Base-by-base conservation (phyloP, 2,797 vertebrate genomes). In the Melanotaenia nigrans region DNA sequence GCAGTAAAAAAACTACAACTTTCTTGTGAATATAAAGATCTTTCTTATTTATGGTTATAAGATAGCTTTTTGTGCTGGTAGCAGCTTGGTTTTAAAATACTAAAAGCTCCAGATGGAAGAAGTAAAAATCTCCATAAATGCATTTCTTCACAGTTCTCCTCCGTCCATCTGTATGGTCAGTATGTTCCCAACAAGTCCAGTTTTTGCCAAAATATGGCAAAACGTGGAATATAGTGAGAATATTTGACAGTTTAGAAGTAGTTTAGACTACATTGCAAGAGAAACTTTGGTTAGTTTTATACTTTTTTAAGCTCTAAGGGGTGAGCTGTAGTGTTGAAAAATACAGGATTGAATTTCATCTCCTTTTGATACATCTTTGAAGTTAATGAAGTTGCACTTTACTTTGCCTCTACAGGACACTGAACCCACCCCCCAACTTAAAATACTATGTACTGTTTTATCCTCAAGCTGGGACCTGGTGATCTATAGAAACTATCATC, bases 81-180 rank as follows among this genome's bases (percentile, higher is more conserved):
- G 18, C 36, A 78, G 65, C 73, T 83, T 61, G 9, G 49, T 40
- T 64, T 16, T 6, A 0, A 61, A 45, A 56, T 69, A 49, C 24
- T 24, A 16, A 30, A 20, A 51, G 11, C 35, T 40, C 45, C 63
- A 69, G 45, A 51, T 42, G 14, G 67, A 69, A 51, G 36, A 38
- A 20, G 28, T 13, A 30, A 51, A 51, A 60, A 28, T 60, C 5
- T 28, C 32, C 6, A 54, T 30, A 10, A 54, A 54, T 61, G 18
- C 49, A 38, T 53, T 20, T 55, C 56, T 10, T 61, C 20, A 38
- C 42, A 51, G 33, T 55, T 61, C 24, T 61, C 36, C 33, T 30
- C 40, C 20, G 30, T 61, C 76, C 71, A 79, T 88, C 78, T 81
- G 78, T 47, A 64, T 47, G 55, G 49, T 56, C 73, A 68, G 36